Evolutionary conservation across 1,140 invertebrate species (phyloP).

Genomic region (Parapsyche elsis): DNA sequence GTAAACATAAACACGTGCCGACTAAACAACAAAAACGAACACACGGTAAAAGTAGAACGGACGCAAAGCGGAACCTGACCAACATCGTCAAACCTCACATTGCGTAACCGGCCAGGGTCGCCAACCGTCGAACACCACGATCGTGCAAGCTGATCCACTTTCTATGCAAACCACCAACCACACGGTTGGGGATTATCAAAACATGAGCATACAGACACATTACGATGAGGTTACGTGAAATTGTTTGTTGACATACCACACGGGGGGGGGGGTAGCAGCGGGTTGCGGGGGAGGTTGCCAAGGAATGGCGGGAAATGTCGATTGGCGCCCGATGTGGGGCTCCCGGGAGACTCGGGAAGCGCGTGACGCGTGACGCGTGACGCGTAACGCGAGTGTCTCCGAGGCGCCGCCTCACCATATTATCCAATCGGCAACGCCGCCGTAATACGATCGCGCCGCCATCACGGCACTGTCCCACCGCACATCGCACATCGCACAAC

Average conservation of each 20-base stretch:
- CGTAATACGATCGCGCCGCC: background rate
- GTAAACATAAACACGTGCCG: too few species aligned
- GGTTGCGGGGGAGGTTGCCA: background rate
- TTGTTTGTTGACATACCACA: background rate
- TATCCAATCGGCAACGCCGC: background rate
- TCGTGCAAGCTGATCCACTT: too few species aligned
- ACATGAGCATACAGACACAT: background rate
- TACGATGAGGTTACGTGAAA: background rate
- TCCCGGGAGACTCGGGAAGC: background rate
- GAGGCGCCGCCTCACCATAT: background rate
- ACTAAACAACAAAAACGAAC: too few species aligned
- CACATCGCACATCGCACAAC: too few species aligned
- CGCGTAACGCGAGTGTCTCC: background rate
- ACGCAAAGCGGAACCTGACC: background rate
- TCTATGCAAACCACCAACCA: too few species aligned
- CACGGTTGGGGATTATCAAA: too few species aligned
- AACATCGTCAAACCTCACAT: background rate
- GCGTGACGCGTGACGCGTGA: background rate
- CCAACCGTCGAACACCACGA: background rate
- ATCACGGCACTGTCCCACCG: background rate
- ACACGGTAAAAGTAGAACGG: too few species aligned
- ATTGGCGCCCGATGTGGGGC: background rate
- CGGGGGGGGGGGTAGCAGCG: background rate
- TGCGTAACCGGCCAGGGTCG: background rate
- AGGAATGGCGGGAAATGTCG: too few species aligned